phyloP scores from a whole-genome alignment of 2,888 invertebrate genomes.

The Lomographa bimaculata region DNA sequence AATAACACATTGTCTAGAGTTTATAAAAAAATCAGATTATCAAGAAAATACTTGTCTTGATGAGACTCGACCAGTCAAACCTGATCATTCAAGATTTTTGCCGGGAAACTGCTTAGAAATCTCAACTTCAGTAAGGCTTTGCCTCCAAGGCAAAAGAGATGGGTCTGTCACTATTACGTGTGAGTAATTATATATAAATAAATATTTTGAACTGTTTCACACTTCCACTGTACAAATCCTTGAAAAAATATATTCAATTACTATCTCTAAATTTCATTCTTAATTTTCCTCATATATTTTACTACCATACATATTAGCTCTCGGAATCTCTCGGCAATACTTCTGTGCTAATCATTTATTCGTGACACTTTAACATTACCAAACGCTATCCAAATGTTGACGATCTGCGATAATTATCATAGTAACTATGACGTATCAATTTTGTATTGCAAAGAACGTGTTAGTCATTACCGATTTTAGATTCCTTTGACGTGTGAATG shows the following conservation, averaged over 20 bases:
- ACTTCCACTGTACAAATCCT: no score
- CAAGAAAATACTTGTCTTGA: constrained; percentile 40
- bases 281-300: no score
- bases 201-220: no score
- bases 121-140: constrained; percentile 37
- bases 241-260: no score
- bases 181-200: constrained; percentile 53
- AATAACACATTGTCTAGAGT: constrained; percentile 38
- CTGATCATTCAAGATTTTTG: constrained; percentile 39
- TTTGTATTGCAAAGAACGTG: constrained; percentile 12
- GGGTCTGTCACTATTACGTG: constrained; percentile 61
- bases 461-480: constrained; percentile 51
- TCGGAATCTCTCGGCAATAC: constrained; percentile 15
- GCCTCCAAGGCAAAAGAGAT: constrained; percentile 45
- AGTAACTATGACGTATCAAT: constrained; percentile 18
- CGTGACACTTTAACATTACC: constrained; percentile 24
- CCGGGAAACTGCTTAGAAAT: constrained; percentile 30
- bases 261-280: no score
- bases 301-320: no score
- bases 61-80: constrained; percentile 58
- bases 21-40: constrained; percentile 35
- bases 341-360: constrained; percentile 13
- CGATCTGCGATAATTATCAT: constrained; percentile 21
- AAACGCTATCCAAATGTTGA: constrained; percentile 22
- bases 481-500: constrained; percentile 44